Evolutionary conservation across 2,888 invertebrate species (phyloP).

Genomic region (Acronicta psi): DNA sequence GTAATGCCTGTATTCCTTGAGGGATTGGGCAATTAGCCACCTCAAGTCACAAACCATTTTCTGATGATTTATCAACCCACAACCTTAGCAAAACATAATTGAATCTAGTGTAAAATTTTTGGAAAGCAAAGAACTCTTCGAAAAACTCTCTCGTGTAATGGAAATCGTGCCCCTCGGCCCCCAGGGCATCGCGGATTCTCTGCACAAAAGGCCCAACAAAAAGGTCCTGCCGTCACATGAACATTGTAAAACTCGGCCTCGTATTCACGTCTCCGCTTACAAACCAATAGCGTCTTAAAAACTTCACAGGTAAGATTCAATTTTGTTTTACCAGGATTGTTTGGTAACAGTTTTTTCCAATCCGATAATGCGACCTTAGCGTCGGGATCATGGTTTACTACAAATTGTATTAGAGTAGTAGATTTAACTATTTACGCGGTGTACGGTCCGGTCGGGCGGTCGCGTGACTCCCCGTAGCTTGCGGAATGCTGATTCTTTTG

Average conservation of each 20-base stretch:
- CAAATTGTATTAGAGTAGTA: conserved; percentile 89
- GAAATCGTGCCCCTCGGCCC: conserved; percentile 85
- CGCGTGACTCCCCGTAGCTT: conserved; percentile 54
- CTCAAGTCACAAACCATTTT: background rate
- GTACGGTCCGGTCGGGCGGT: conserved; percentile 60
- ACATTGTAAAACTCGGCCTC: conserved; percentile 87
- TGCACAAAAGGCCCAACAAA: conserved; percentile 87
- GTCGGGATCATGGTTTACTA: conserved; percentile 89
- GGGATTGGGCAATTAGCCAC: no score
- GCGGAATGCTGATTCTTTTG: conserved; percentile 56
- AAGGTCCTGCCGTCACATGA: conserved; percentile 87
- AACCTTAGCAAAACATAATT: conserved; percentile 55
- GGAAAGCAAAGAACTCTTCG: conserved; percentile 75
- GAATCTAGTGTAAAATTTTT: conserved; percentile 73
- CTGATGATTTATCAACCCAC: conserved; percentile 31
- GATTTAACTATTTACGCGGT: conserved; percentile 86
- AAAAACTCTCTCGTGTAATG: conserved; percentile 86
- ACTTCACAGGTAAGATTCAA: conserved; percentile 63
- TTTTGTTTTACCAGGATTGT: conserved; percentile 66
- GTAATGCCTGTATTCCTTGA: no score
- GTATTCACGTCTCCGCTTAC: conserved; percentile 70
- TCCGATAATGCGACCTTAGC: conserved; percentile 88
- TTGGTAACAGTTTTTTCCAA: conserved; percentile 87
- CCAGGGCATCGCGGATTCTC: conserved; percentile 84
- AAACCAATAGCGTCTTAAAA: conserved; percentile 73